Evolutionary conservation across 2,888 invertebrate species (phyloP), one percentile per base, ranked within the genome.

Genomic region (Ferdinandea cuprea): DNA sequence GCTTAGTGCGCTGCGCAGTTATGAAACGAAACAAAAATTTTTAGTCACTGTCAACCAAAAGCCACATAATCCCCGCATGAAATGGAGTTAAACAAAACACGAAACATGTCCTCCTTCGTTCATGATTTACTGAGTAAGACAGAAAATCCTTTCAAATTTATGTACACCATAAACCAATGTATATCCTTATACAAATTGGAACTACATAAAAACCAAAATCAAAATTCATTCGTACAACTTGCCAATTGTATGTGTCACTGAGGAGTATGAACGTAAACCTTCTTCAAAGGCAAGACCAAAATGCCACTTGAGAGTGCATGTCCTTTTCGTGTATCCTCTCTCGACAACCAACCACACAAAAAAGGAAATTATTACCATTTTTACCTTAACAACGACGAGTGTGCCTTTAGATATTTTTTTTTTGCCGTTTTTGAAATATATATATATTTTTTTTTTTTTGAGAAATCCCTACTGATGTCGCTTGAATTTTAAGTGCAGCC

Each of bases 51-150:
- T 25, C 48, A 59, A 56, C 37, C 30, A 71, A 71, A 50, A 65
- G 35, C 54, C 56, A 63, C 61, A 69, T 40, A 69, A 63, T 42
- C 44, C 48, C 30, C 48, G 13, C 5, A 50, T 7, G 13, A 65
- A 30, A 46, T 9, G 35, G n/a, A 17, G 25, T 11, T 28, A 35
- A 15, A 40, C 48, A 46, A 46, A 42, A 25, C 44, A 21, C 13
- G 0, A 21, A 19, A 58, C 13, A 11, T 21, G 1, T 17, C 13
- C 48, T 11, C 54, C 61, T 21, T 52, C 37, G 66, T 21, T 52
- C 37, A 71, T 71, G 71, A 81, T 71, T 54, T 77, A 81, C 77
- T 71, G 69, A 77, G 46, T 46, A 15, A 21, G 46, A 50, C 32
- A 28, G 56, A 58, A 42, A 17, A 50, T 59, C 58, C 74, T 52